Percentiles rank a stretch among this genome's conserved stretches.
Conservation (phyloP, 2,888 invertebrate genomes). For the Meteorus cinctellus region DNA sequence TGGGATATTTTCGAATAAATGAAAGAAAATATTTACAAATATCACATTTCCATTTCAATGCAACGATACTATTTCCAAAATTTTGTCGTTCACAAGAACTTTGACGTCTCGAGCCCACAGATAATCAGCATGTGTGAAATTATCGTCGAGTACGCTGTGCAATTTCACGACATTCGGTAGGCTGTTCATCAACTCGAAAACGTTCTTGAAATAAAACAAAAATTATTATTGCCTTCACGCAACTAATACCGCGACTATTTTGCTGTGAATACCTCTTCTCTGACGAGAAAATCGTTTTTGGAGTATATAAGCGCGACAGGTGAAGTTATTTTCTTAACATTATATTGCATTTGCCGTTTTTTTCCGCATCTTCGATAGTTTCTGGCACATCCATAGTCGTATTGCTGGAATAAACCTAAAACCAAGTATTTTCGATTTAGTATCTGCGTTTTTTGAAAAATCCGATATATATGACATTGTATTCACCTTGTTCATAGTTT, state of each 20-base stretch:
- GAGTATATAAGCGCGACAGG: constrained; percentile 57
- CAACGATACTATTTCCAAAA: constrained; percentile 44
- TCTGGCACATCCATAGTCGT: constrained; percentile 50
- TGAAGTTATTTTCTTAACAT: constrained; percentile 52
- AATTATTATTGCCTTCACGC: not conserved
- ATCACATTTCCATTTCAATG: constrained; percentile 17
- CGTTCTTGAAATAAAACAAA: constrained; percentile 48
- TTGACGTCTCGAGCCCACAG: constrained; percentile 51
- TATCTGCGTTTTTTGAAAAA: not conserved
- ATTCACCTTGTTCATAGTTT: constrained; percentile 41
- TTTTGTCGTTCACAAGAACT: constrained; percentile 49
- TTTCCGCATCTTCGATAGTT: constrained; percentile 51
- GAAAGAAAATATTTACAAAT: not conserved
- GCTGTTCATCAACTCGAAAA: constrained; percentile 43
- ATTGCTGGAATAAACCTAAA: constrained; percentile 48
- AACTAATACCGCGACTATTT: not conserved
- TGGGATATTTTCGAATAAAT: not conserved
- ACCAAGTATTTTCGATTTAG: constrained; percentile 23
- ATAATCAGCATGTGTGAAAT: constrained; percentile 49
- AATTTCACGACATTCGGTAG: constrained; percentile 49
- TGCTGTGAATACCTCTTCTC: constrained; percentile 40
- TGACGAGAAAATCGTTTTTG: constrained; percentile 50
- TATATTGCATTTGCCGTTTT: constrained; percentile 50
- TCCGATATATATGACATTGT: constrained; percentile 1
- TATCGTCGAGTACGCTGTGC: constrained; percentile 41